Base-by-base conservation (phyloP, 2,888 invertebrate species). In the Epistrophella euchroma region DNA sequence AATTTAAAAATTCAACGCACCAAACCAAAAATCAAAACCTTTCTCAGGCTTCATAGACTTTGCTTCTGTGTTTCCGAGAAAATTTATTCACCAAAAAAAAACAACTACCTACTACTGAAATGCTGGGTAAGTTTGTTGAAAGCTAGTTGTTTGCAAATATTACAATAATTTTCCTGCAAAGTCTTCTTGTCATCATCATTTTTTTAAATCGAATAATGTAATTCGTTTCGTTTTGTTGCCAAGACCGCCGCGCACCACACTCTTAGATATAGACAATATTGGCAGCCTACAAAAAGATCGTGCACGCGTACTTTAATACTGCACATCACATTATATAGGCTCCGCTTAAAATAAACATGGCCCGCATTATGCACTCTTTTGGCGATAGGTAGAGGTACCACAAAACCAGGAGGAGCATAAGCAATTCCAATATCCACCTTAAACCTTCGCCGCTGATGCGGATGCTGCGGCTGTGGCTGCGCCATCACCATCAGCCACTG, bases 391-490 rank as follows among this genome's bases (percentile, higher is more conserved):
- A 56, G 10, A 56, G 17, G 56, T 35, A 17, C 11, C 10, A 56
- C 32, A 81, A 81, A 86, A 86, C 82, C 86, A 81, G 86, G 82
- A 86, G 86, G 82, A 86, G 86, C 77, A 66, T 66, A 81, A 79
- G 58, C 75, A 85, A 86, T 86, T 86, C 73, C 76, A 45, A 82
- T 81, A 81, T 81, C 77, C 77, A 82, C 70, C 76, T 72, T 50
- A 22, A 35, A 19, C 32, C 28, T 50, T 50, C 3, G 22, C 22
- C 13, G 19, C 60, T 76, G 64, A 13, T 32, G 58, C 73, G 32
- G 32, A 2, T 25, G n/a, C n/a, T 28, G 9, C 7, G 32, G 32
- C 32, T 32, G 32, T 9, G 32, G 7, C 32, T 56, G 74, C 17
- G 32, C 75, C 52, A 35, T 19, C 32, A 68, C 75, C 52, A 35